Percentiles rank a stretch among this genome's conserved stretches.
Evolutionary conservation across 2,888 invertebrate genomes (phyloP).

Genomic region (Taenaris catops): DNA sequence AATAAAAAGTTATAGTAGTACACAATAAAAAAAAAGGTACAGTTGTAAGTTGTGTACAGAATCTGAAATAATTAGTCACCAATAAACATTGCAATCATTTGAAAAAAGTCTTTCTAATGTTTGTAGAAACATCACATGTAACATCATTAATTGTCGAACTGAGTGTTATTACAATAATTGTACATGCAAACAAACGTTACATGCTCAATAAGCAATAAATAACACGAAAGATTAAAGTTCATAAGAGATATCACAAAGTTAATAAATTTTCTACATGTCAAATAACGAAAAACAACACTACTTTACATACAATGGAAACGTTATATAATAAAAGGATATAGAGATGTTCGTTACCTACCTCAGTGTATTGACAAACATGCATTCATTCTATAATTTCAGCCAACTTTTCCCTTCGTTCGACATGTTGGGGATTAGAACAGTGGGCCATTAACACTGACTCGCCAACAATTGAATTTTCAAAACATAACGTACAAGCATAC

Average conservation of each 20-base stretch:
- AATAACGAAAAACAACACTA: slow-evolving; percentile 1
- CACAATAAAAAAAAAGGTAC: too few relatives aligned
- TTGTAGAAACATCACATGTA: too few relatives aligned
- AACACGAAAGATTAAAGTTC: slow-evolving; percentile 3
- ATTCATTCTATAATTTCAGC: slow-evolving; percentile 44
- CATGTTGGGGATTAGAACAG: slow-evolving; percentile 45
- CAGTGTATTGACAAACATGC: slow-evolving; percentile 6
- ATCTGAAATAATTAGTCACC: too few relatives aligned
- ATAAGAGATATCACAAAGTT: slow-evolving; percentile 5
- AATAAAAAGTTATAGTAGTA: too few relatives aligned
- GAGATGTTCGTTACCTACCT: too few relatives aligned
- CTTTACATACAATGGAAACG: background rate
- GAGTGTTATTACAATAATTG: too few relatives aligned
- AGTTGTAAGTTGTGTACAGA: too few relatives aligned
- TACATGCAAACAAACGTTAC: slow-evolving; percentile 5
- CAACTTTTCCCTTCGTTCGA: slow-evolving; percentile 45
- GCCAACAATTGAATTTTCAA: slow-evolving; percentile 59
- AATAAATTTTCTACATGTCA: slow-evolving; percentile 3
- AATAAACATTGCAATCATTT: too few relatives aligned
- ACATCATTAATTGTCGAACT: too few relatives aligned
- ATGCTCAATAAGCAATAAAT: too few relatives aligned
- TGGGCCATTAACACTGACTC: slow-evolving; percentile 65
- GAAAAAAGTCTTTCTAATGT: too few relatives aligned
- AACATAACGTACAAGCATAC: slow-evolving; percentile 66
- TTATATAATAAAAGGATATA: too few relatives aligned